Percentiles rank a stretch among this genome's conserved stretches.
Conservation (phyloP, 2,113 vertebrate genomes). For the Plecturocebus donacophilus region DNA sequence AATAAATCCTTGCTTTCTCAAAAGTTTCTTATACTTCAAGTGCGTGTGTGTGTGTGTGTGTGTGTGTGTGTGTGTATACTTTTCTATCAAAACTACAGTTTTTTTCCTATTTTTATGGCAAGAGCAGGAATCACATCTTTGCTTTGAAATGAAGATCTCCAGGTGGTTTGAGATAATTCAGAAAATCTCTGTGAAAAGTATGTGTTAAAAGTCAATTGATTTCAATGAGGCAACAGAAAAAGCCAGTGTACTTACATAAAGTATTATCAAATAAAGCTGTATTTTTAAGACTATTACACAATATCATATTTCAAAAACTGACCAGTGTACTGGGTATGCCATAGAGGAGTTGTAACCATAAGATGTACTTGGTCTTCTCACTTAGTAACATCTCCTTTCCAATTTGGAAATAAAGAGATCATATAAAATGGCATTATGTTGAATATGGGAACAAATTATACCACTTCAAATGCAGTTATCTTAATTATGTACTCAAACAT, state of each 20-base stretch:
- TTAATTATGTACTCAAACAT: not conserved
- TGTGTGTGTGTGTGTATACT: not conserved
- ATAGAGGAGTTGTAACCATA: not conserved
- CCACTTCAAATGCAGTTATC: not conserved
- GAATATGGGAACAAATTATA: not conserved
- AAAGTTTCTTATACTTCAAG: not conserved
- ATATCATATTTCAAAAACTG: not conserved
- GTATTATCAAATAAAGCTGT: not conserved
- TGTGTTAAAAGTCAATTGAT: not conserved
- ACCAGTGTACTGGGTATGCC: no score
- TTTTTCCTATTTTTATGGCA: not conserved
- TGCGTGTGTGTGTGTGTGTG: no score
- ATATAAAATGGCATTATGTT: not conserved
- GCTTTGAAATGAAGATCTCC: not conserved
- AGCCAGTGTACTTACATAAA: not conserved
- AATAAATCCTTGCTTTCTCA: not conserved
- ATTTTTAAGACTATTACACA: not conserved
- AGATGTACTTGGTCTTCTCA: not conserved
- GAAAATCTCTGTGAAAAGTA: not conserved
- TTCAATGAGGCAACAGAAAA: not conserved
- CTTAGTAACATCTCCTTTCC: not conserved
- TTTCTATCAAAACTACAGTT: not conserved
- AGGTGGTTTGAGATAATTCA: not conserved
- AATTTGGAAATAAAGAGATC: conserved; percentile 1
- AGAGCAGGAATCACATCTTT: not conserved